Conservation (phyloP, 2,888 invertebrate species). For the Buathra laborator region DNA sequence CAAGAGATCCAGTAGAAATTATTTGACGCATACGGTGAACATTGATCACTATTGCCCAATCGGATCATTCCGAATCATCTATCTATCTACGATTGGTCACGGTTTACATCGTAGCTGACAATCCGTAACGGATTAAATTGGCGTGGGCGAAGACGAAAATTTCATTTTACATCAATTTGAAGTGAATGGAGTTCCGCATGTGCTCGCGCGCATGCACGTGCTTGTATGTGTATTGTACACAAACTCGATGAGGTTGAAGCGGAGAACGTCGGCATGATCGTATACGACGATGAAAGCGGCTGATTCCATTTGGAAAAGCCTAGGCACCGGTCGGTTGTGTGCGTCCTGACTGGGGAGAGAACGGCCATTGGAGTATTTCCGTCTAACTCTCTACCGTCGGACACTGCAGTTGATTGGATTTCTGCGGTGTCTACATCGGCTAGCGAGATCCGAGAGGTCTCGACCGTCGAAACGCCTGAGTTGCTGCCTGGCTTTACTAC, state of each 20-base stretch:
- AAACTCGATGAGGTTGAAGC: conserved; percentile 3
- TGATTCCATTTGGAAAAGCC: conserved; percentile 64
- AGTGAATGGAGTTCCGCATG: conserved; percentile 3
- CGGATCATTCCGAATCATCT: neutral
- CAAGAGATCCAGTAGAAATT: no score
- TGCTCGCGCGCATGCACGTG: neutral
- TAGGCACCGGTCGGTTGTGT: conserved; percentile 8
- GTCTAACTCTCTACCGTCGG: conserved; percentile 33
- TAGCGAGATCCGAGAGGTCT: conserved; percentile 44
- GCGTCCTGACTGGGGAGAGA: conserved; percentile 6
- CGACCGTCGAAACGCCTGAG: conserved; percentile 24
- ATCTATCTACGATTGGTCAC: neutral
- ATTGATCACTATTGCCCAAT: neutral
- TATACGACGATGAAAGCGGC: conserved; percentile 38
- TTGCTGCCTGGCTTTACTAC: conserved; percentile 8
- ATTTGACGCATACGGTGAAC: neutral
- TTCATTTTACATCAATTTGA: conserved; percentile 3
- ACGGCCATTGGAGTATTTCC: conserved; percentile 42
- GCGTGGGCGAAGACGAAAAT: conserved; percentile 9
- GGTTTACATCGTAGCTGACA: neutral
- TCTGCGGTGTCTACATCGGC: conserved; percentile 56
- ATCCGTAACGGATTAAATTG: conserved; percentile 6
- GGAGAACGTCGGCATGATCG: conserved; percentile 20
- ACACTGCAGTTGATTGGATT: conserved; percentile 70
- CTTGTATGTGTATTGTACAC: neutral